These are phyloP conservation scores for Steinernema carpocapsae DNA, from an alignment of 2,888 invertebrate genomes.

Conservation along the genomic window DNA sequence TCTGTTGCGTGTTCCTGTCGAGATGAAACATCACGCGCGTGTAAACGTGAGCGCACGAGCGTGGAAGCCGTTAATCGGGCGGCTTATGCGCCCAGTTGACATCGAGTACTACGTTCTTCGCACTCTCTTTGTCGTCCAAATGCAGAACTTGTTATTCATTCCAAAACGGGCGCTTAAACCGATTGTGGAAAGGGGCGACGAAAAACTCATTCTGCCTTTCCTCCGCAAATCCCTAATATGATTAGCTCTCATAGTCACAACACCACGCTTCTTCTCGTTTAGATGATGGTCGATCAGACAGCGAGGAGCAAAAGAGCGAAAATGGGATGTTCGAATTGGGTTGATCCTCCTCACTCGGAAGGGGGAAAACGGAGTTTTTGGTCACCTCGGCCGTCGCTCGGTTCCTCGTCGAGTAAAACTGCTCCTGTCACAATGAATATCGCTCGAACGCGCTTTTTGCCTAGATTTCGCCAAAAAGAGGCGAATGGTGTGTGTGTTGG, in stretches of 20 bases:
- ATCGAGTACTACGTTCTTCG: not conserved
- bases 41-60: not conserved
- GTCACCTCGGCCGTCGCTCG: not conserved
- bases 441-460: constrained; percentile 6
- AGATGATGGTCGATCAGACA: no score
- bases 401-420: not conserved
- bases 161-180: constrained; percentile 24
- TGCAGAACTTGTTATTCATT: constrained; percentile 21
- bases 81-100: not conserved
- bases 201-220: not conserved
- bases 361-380: constrained; percentile 1
- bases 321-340: constrained; percentile 32
- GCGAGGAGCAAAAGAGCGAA: no score
- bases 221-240: constrained; percentile 24
- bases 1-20: constrained; percentile 17
- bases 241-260: not conserved
- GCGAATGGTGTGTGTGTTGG: constrained; percentile 2
- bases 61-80: not conserved
- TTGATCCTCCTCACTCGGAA: constrained; percentile 27
- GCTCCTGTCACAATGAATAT: constrained; percentile 17
- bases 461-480: not conserved
- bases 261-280: not conserved
- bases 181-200: constrained; percentile 3
- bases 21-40: constrained; percentile 30
- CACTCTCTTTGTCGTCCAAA: constrained; percentile 7